These are phyloP conservation scores for Callinectes sapidus DNA, from an alignment of 2,888 invertebrate species.

Conservation along the genomic window DNA sequence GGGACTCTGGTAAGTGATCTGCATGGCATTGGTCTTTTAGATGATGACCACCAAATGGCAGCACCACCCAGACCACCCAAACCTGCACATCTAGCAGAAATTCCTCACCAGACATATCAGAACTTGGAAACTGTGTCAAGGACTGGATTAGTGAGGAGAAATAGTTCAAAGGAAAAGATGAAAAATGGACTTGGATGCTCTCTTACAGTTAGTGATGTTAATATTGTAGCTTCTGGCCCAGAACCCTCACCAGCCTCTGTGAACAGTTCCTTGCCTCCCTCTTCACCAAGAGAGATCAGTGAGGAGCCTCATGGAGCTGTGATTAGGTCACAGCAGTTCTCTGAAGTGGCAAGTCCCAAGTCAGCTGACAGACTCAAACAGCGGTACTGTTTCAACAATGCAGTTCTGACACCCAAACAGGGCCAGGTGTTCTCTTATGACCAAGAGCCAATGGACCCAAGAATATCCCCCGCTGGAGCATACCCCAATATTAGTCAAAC, in stretches of 20 bases:
- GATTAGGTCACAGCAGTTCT: slow-evolving; percentile 46
- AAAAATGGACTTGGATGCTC: slow-evolving; percentile 48
- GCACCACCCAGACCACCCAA: slow-evolving; percentile 72
- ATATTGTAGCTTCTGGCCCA: slow-evolving; percentile 61
- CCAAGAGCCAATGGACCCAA: slow-evolving; percentile 52
- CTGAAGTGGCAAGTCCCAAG: slow-evolving; percentile 59
- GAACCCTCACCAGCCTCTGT: slow-evolving; percentile 70
- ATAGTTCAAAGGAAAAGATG: slow-evolving; percentile 61
- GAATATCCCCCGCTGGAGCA: slow-evolving; percentile 62
- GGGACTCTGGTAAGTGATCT: slow-evolving; percentile 45
- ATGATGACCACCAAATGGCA: slow-evolving; percentile 56
- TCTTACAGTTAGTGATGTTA: slow-evolving; percentile 52
- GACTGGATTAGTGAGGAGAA: slow-evolving; percentile 58
- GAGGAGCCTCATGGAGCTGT: slow-evolving; percentile 52
- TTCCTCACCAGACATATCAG: slow-evolving; percentile 68
- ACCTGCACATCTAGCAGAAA: slow-evolving; percentile 69
- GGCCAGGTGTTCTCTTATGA: slow-evolving; percentile 71
- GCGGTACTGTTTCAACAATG: slow-evolving; percentile 57
- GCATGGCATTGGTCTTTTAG: slow-evolving; percentile 47
- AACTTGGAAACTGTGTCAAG: slow-evolving; percentile 63
- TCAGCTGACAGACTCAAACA: slow-evolving; percentile 56
- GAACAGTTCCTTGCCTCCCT: slow-evolving; percentile 63
- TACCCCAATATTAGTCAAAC: slow-evolving; percentile 63
- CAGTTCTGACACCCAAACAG: slow-evolving; percentile 46
- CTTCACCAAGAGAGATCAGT: slow-evolving; percentile 55